Percentiles rank a stretch among this genome's conserved stretches.
Conservation (phyloP, 2,113 vertebrate genomes). For the Pelodiscus sinensis region DNA sequence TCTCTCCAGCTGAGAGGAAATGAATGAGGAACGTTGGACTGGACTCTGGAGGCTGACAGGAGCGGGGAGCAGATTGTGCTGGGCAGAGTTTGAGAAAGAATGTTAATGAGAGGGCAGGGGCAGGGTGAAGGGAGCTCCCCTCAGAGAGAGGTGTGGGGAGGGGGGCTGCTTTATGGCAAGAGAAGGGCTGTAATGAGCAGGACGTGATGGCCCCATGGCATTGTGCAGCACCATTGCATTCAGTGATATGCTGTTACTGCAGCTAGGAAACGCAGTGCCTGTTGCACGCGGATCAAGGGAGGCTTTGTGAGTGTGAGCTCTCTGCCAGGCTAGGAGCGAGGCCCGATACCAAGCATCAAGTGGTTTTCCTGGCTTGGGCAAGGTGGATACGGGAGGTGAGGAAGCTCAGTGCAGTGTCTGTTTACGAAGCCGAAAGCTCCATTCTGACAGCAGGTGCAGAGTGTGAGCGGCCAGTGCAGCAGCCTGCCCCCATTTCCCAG, state of each 20-base stretch:
- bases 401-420: rapidly evolving
- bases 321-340: background rate
- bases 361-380: rapidly evolving
- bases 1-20: background rate
- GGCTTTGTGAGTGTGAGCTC: background rate
- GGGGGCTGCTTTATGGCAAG: background rate
- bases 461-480: background rate
- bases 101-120: background rate
- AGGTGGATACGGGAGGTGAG: background rate
- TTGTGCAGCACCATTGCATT: background rate
- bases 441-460: constrained; percentile 36
- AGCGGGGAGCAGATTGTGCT: background rate
- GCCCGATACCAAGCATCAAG: background rate
- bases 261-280: background rate
- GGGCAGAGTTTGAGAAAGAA: background rate
- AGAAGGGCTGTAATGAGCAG: background rate
- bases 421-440: background rate
- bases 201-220: background rate
- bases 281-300: background rate
- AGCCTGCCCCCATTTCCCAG: constrained; percentile 24
- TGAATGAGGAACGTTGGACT: background rate
- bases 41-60: background rate
- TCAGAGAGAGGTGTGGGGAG: background rate
- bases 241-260: background rate
- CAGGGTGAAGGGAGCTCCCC: background rate